Base-by-base conservation (phyloP, 2,113 vertebrate genomes). In the Dissostichus mawsoni region DNA sequence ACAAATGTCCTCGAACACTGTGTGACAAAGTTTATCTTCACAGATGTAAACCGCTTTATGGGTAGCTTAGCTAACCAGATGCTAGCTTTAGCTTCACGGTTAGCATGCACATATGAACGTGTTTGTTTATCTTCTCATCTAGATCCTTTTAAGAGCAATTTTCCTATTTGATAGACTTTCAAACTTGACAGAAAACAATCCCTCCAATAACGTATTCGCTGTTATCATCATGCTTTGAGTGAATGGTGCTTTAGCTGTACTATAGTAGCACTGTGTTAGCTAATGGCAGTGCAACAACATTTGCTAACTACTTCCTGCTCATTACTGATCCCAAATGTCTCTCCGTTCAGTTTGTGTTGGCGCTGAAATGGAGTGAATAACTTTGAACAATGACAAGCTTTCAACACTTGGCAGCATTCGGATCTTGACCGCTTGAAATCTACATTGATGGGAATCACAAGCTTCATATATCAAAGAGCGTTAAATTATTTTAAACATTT, bases 331-430 rank as follows among this genome's bases (percentile, higher is more conserved):
- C 74, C 73, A 86, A 64, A 61, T 64, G 80, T 78, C 83, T 78
- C 17, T 81, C 68, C 8, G 0, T 23, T 20, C 9, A 33, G 86
- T 83, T 88, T 82, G 59, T 67, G 51, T 88, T 90, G 89, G 86
- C 83, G 1, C 18, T 0, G 44, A 29, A 41, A 29, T 57, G 74
- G 69, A 87, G 64, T 69, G 44, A 80, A 29, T 29, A 3, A 58
- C 52, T 59, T n/a, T 69, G 33, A 69, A 53, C 67, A 36, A 9
- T 65, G 68, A 84, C 79, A 68, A 76, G 63, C 83, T 80, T 77
- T 86, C 83, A 90, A 51, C 74, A 18, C 61, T 70, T 70, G 66
- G 72, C 77, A 58, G 44, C 48, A 5, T 69, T 51, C n/a, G 29
- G 33, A 65, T 81, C 20, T 67, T 2, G 16, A 67, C 23, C 23